These are phyloP conservation scores for Limnephilus rhombicus DNA, from an alignment of 2,888 invertebrate species.

Conservation along the genomic window DNA sequence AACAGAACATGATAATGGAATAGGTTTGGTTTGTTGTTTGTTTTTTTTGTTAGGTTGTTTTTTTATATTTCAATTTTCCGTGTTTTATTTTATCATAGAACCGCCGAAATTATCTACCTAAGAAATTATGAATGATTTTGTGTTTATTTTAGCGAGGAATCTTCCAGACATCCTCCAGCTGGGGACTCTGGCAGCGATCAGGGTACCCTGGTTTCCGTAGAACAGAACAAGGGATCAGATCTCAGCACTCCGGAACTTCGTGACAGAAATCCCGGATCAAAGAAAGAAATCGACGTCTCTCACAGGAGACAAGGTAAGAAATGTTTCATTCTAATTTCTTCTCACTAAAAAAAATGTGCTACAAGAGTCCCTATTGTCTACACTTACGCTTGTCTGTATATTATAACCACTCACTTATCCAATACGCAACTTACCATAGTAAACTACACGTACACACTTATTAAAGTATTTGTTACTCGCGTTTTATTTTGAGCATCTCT, in stretches of 20 bases:
- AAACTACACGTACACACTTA: too few species aligned
- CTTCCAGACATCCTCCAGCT: constrained; percentile 60
- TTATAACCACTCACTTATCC: too few species aligned
- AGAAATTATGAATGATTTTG: not conserved
- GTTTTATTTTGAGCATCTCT: too few species aligned
- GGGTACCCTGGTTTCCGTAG: constrained; percentile 48
- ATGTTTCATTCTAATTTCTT: not conserved
- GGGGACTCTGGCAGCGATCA: constrained; percentile 62
- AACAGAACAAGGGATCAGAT: constrained; percentile 14
- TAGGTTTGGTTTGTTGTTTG: too few species aligned
- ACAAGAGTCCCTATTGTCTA: not conserved
- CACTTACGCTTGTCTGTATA: too few species aligned
- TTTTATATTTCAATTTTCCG: too few species aligned
- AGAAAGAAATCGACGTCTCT: not conserved
- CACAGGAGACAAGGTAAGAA: constrained; percentile 36
- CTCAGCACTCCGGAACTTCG: constrained; percentile 9
- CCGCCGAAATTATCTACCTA: not conserved
- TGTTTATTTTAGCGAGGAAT: constrained; percentile 56
- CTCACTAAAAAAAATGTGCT: not conserved
- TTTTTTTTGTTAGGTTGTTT: too few species aligned
- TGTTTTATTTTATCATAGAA: not conserved
- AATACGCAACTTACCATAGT: too few species aligned
- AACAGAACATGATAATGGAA: too few species aligned
- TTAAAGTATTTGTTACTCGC: too few species aligned
- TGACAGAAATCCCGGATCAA: not conserved